Evolutionary conservation across 2,113 vertebrate species (phyloP).

Genomic region (Oreotragus oreotragus): DNA sequence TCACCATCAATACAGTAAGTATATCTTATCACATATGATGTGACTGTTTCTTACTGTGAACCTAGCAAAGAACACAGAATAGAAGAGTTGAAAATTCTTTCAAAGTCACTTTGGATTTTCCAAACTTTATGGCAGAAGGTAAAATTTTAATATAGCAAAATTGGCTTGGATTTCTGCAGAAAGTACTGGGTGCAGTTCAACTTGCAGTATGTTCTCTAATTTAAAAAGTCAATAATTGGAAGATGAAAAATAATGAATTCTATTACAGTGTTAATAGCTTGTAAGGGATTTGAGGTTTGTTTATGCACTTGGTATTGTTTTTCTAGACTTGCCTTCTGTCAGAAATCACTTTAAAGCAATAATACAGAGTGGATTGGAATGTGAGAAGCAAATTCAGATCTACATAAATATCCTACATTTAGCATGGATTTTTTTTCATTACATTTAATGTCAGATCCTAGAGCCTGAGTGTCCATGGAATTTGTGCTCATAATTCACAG

Average conservation of each 20-base stretch:
- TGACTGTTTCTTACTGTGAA: not conserved
- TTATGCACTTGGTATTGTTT: slow-evolving; percentile 17
- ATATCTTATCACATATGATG: not conserved
- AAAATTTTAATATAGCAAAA: slow-evolving; percentile 57
- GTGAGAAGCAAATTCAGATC: not conserved
- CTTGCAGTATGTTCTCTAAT: slow-evolving; percentile 45
- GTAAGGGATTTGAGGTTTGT: slow-evolving; percentile 25
- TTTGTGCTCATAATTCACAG: not conserved
- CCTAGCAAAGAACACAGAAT: not conserved
- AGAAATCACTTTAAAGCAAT: slow-evolving; percentile 23
- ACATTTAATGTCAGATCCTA: not conserved
- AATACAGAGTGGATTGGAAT: not conserved
- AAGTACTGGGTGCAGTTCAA: slow-evolving; percentile 38
- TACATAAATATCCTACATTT: not conserved
- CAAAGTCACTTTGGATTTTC: slow-evolving; percentile 20
- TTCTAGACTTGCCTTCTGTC: slow-evolving; percentile 7
- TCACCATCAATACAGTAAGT: not conserved
- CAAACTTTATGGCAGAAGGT: slow-evolving; percentile 22
- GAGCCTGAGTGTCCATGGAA: not conserved
- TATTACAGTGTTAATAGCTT: slow-evolving; percentile 47
- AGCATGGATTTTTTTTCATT: not conserved
- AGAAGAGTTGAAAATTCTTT: not conserved
- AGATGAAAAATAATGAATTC: slow-evolving; percentile 60
- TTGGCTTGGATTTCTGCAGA: slow-evolving; percentile 51
- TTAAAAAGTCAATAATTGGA: slow-evolving; percentile 57